Evolutionary conservation across 2,888 invertebrate species (phyloP).

Genomic region (Amphipyra tragopoginis): DNA sequence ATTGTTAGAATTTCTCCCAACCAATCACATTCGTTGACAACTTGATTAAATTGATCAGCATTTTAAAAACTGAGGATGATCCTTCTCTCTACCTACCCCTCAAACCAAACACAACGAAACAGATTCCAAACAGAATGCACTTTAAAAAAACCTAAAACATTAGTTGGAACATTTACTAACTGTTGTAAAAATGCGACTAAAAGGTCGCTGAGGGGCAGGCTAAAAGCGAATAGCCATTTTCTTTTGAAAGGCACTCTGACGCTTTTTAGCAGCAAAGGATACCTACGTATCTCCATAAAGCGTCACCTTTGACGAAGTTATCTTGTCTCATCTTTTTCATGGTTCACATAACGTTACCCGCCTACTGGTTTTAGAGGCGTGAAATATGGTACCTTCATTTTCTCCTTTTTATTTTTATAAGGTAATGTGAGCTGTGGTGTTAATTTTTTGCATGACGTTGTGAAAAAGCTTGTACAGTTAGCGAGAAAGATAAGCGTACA

Average conservation of each 20-base stretch:
- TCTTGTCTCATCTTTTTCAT: conserved; percentile 75
- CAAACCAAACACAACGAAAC: neutral
- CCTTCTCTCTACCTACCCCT: neutral
- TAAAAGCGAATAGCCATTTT: conserved; percentile 69
- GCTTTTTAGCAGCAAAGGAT: conserved; percentile 66
- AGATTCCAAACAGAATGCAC: conserved; percentile 16
- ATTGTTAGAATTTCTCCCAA: too few relatives aligned
- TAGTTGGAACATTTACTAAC: conserved; percentile 48
- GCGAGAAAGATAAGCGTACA: too few relatives aligned
- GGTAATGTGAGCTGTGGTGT: conserved; percentile 30
- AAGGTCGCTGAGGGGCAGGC: conserved; percentile 58
- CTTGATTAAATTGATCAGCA: too few relatives aligned
- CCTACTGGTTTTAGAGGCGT: conserved; percentile 44
- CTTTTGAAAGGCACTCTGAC: conserved; percentile 68
- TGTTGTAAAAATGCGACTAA: conserved; percentile 60
- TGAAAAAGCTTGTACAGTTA: conserved; percentile 10
- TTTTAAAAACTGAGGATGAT: too few relatives aligned
- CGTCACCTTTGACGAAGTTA: conserved; percentile 77
- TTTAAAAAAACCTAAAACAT: conserved; percentile 47
- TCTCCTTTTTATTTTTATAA: conserved; percentile 45
- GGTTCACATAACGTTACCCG: conserved; percentile 49
- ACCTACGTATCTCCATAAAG: conserved; percentile 68
- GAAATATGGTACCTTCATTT: conserved; percentile 56
- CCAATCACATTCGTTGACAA: too few relatives aligned
- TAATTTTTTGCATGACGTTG: conserved; percentile 45